phyloP scores from a whole-genome alignment of 1,140 invertebrate genomes.

The Tyrophagus putrescentiae region DNA sequence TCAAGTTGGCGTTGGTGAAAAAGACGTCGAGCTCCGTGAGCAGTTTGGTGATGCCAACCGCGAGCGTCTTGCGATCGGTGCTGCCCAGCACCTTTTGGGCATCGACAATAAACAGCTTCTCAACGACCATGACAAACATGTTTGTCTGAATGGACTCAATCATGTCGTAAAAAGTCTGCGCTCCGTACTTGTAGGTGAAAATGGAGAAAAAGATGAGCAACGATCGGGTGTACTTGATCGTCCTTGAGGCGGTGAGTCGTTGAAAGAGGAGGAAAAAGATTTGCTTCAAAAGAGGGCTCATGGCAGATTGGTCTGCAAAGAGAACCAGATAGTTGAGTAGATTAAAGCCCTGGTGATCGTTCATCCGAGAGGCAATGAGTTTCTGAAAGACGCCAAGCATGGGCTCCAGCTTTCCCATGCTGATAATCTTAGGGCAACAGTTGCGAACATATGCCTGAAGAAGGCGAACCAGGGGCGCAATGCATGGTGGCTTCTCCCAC shows the following conservation, averaged over 20 bases:
- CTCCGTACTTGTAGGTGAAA: conserved; percentile 61
- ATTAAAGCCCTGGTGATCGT: conserved; percentile 91
- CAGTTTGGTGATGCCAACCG: conserved; percentile 69
- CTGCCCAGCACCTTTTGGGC: conserved; percentile 65
- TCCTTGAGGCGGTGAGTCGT: conserved; percentile 75
- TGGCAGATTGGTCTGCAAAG: conserved; percentile 47
- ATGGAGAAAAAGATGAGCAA: conserved; percentile 77
- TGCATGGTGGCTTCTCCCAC: conserved; percentile 82
- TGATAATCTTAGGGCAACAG: conserved; percentile 54
- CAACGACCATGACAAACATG: conserved; percentile 87
- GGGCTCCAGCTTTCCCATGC: conserved; percentile 45
- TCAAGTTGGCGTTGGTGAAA: conserved; percentile 48
- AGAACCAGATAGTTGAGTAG: conserved; percentile 68
- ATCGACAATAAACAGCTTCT: conserved; percentile 68
- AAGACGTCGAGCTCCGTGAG: conserved; percentile 52
- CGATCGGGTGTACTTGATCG: conserved; percentile 73
- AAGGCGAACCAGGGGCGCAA: conserved; percentile 72
- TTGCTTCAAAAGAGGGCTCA: conserved; percentile 65
- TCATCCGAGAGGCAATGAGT: conserved; percentile 79
- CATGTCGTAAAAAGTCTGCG: conserved; percentile 51
- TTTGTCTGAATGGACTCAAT: conserved; percentile 72
- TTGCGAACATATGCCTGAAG: conserved; percentile 67
- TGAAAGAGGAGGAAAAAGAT: conserved; percentile 82
- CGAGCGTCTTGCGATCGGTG: conserved; percentile 70
- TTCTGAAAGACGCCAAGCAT: conserved; percentile 90